Percentiles rank a stretch among this genome's conserved stretches.
Conservation (phyloP, 2,113 vertebrate genomes). For the Entomyzon cyanotis region DNA sequence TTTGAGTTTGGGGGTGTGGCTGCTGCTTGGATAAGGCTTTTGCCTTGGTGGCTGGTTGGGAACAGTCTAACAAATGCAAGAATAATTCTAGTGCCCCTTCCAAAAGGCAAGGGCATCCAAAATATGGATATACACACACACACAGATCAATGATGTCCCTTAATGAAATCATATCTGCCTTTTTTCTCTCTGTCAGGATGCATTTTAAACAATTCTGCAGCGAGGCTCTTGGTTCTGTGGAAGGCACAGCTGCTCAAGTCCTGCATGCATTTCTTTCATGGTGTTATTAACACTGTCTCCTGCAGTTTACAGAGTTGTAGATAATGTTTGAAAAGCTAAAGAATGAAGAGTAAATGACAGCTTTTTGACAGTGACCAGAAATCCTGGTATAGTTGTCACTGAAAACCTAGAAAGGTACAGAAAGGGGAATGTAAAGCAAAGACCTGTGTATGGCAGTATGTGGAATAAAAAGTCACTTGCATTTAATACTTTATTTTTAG, state of each 20-base stretch:
- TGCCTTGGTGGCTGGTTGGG: not conserved
- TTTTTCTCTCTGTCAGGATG: not conserved
- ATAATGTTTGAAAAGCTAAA: not conserved
- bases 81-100: not conserved
- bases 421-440: not conserved
- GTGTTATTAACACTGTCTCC: not conserved
- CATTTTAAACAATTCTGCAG: not conserved
- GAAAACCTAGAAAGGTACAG: not conserved
- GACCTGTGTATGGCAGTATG: accelerated
- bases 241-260: not conserved
- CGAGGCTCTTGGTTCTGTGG: not conserved
- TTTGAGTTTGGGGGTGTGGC: conserved; percentile 3
- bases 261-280: not conserved
- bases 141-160: not conserved
- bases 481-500: not conserved
- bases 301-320: not conserved
- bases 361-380: not conserved
- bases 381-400: not conserved
- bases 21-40: not conserved
- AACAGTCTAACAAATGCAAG: not conserved
- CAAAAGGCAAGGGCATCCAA: not conserved
- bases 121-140: too few relatives aligned
- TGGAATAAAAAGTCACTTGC: not conserved
- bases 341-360: not conserved
- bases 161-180: not conserved